A percentile compares a stretch with the other conserved stretches of the same genome.
These are phyloP conservation scores for Ennomos erosarius DNA, from an alignment of 2,888 invertebrate species.

Conservation along the genomic window DNA sequence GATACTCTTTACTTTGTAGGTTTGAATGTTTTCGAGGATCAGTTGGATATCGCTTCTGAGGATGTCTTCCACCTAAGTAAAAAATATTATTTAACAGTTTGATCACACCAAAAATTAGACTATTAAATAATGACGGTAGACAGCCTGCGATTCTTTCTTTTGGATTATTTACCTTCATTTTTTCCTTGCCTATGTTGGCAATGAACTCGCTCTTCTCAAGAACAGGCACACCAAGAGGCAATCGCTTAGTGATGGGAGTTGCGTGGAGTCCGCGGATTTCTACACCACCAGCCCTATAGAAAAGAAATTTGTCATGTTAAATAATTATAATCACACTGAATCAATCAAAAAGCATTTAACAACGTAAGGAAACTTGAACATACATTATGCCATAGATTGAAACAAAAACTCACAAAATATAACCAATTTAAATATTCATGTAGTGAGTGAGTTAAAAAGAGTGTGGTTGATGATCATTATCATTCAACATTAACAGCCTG, in stretches of 20 bases:
- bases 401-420: no score
- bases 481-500: no score
- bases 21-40: constrained; percentile 88
- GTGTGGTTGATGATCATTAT: no score
- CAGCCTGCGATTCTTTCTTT: no score
- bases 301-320: constrained; percentile 25
- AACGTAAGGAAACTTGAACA: no score
- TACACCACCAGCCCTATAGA: constrained; percentile 88
- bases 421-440: no score
- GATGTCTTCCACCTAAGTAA: constrained; percentile 73
- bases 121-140: no score
- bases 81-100: background rate
- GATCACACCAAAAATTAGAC: no score
- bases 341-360: no score
- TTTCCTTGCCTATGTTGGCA: constrained; percentile 82
- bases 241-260: constrained; percentile 88
- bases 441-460: no score
- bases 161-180: constrained; percentile 63
- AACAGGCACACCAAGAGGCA: constrained; percentile 90
- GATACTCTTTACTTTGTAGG: constrained; percentile 86
- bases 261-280: constrained; percentile 91
- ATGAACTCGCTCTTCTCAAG: constrained; percentile 91
- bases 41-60: constrained; percentile 88
- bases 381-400: no score
- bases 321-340: no score